Base-by-base conservation (phyloP, 2,113 vertebrate species). In the Nyctereutes procyonoides region DNA sequence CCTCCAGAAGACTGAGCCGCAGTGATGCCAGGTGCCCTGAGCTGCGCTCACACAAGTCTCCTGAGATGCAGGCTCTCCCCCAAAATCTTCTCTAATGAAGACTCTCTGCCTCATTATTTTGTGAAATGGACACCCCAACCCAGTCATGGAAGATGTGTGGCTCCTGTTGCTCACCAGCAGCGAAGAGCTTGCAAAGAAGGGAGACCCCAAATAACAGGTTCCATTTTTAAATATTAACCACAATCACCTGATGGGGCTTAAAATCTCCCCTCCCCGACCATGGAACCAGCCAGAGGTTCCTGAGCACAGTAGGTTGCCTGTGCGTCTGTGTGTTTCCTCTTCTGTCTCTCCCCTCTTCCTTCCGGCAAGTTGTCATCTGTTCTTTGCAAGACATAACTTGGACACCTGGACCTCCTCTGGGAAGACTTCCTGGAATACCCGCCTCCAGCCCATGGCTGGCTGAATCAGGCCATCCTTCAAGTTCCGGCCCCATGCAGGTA, bases 371-470 rank as follows among this genome's bases (percentile, higher is more conserved):
- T 67, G 51, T 26, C 67, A 83, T 63, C 53, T 35, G 24, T 10
- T n/a, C 32, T 74, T 48, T 69, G 26, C 26, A 48, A 6, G 0
- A 73, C 20, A 1, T 4, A 38, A 53, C 3, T 43, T 5, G 4
- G 30, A 48, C 12, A 20, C 60, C 60, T 26, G 32, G 12, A 65
- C 69, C 19, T 51, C 14, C 43, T 69, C 14, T 55, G 8, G 17
- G 76, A 76, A 38, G 56, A 14, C 32, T n/a, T 67, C 56, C 26
- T 13, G 20, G 63, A 87, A 8, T n/a, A 22, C n/a, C 13, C 4
- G 0, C 22, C n/a, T 15, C 10, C 24, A 17, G 9, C 8, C 20
- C 35, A 19, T 19, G 2, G 20, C 24, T 0, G 0, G 32, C 16
- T 30, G 53, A 14, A 2, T 30, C n/a, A 30, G 30, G 35, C 16